Conservation (phyloP, 2,888 invertebrate species). For the Oxystoma pomonae region DNA sequence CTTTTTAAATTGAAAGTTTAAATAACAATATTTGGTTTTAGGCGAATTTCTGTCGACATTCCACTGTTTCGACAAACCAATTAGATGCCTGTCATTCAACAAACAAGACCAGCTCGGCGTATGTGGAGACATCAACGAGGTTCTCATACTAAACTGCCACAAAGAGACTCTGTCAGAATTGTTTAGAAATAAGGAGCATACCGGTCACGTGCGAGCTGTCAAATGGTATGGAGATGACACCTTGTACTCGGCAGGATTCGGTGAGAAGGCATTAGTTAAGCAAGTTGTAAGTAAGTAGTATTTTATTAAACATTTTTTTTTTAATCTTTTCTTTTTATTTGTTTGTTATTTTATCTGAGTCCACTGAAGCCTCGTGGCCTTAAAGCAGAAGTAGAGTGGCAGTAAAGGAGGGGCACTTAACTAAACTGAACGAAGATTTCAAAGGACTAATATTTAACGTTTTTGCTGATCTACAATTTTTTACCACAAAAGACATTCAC, state of each 20-base stretch:
- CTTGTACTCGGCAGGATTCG: constrained; percentile 59
- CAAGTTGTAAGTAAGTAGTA: background rate
- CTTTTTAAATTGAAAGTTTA: no score
- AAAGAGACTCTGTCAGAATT: constrained; percentile 39
- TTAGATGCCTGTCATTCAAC: constrained; percentile 47
- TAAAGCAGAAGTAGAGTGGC: no score
- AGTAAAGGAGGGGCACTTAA: no score
- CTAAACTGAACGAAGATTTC: no score
- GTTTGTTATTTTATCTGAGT: no score
- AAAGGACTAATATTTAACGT: no score
- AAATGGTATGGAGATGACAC: constrained; percentile 50
- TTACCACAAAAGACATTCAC: no score
- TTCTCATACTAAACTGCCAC: constrained; percentile 47
- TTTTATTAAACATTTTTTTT: background rate
- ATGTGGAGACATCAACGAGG: constrained; percentile 48
- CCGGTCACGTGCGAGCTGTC: constrained; percentile 54
- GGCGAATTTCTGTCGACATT: constrained; percentile 37
- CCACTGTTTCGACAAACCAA: constrained; percentile 38
- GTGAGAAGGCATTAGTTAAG: constrained; percentile 36
- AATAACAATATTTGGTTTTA: no score
- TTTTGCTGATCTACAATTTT: no score
- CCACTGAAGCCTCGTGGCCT: no score
- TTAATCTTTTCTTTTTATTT: no score
- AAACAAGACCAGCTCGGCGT: constrained; percentile 47
- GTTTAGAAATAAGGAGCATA: constrained; percentile 49